Evolutionary conservation across 2,113 vertebrate species (phyloP), one percentile per base, ranked within the genome.

Genomic region (Cardinalis cardinalis): DNA sequence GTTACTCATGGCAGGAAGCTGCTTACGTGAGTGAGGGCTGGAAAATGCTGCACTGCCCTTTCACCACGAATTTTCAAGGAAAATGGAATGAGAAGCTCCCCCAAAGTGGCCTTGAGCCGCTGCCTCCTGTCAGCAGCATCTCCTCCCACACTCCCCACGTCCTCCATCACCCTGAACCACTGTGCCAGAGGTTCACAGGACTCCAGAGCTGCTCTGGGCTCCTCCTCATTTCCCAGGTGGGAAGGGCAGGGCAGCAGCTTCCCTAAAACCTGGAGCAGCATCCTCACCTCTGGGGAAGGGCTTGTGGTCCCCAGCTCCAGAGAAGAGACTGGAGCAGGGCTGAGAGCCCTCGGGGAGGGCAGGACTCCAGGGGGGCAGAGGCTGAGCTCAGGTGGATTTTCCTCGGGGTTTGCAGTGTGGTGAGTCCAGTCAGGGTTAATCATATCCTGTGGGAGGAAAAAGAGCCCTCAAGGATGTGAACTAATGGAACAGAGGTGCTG

Each of bases 391-490:
- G 70, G 85, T 76, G 88, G 51, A 41, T 76, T 75, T 91, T 63
- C 61, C n/a, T 38, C 76, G 46, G 0, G 4, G 49, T 69, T 71
- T 68, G 78, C 48, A 60, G 77, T 0, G 0, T 0, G 2, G 16
- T 65, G 84, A 84, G 26, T 74, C 84, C 8, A 1, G 41, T 24
- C 71, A 20, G 80, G 29, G 44, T 91, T 91, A 85, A 83, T 94
- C 94, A 94, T 14, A 94, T 94, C 93, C 91, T 90, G 88, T 89
- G 82, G 61, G 36, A 84, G 87, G 87, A 84, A 86, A 89, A 89
- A 31, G 73, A 75, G 60, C 4, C 75, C 60, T 72, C 4, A 0
- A 66, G 84, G 77, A 60, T n/a, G 40, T 53, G 81, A 88, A 25
- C 29, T 76, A 44, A 80, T 58, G 31, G 5, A 87, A 31, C 12